Percentiles rank a stretch among this genome's conserved stretches.
phyloP scores from a whole-genome alignment of 2,888 invertebrate species.

The Cataglyphis cursor region DNA sequence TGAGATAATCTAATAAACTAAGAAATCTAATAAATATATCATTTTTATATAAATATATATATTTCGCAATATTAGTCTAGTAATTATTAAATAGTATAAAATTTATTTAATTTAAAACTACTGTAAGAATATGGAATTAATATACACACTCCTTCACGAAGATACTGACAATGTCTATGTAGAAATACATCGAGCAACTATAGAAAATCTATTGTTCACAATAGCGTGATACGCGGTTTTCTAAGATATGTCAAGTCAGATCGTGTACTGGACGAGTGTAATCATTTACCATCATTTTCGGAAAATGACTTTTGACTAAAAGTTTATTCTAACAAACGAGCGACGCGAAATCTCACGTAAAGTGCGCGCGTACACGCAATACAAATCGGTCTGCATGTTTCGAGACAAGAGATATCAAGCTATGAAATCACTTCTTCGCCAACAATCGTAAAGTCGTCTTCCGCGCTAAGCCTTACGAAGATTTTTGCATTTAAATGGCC shows the following conservation, averaged over 20 bases:
- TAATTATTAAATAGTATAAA: not conserved
- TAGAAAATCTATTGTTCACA: not conserved
- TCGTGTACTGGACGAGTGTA: not conserved
- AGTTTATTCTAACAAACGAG: not conserved
- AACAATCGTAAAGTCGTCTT: slow-evolving; percentile 66
- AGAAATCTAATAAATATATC: not conserved
- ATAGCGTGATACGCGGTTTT: not conserved
- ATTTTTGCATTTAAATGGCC: slow-evolving; percentile 71
- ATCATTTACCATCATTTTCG: not conserved
- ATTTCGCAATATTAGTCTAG: not conserved
- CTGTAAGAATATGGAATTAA: not conserved
- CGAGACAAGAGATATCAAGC: slow-evolving; percentile 31
- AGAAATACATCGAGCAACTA: not conserved
- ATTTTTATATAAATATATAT: not conserved
- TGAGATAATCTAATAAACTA: not conserved
- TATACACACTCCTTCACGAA: not conserved
- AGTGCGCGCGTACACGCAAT: not conserved
- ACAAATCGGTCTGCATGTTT: slow-evolving; percentile 2
- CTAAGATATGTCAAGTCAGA: no score
- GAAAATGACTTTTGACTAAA: slow-evolving; percentile 32
- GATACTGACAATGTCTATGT: not conserved
- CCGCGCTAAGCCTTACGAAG: slow-evolving; percentile 60
- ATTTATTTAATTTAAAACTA: not conserved
- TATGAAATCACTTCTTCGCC: slow-evolving; percentile 44
- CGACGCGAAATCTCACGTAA: not conserved